Base-by-base conservation (phyloP, 2,113 vertebrate species). In the Morone saxatilis region DNA sequence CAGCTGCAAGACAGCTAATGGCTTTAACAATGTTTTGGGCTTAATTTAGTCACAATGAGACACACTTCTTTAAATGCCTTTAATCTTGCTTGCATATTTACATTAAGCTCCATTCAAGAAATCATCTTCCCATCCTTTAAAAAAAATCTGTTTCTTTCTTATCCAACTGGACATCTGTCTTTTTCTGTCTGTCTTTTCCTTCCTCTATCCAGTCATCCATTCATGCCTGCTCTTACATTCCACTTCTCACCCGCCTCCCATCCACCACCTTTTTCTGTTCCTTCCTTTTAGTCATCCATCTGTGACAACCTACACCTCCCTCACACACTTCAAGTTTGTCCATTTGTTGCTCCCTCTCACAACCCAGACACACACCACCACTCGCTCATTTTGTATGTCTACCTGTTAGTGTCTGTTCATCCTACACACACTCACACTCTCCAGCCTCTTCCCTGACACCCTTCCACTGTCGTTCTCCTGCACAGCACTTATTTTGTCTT, bases 241-340 rank as follows among this genome's bases (percentile, higher is more conserved):
- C 84, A 80, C 69, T 80, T 89, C 88, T 87, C 85, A 75, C 74
- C 59, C 61, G 40, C 90, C 89, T 87, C 76, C 57, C 43, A 69
- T 91, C 67, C 78, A 71, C 78, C 76, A 70, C 63, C 81, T 54
- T 85, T 88, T 84, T 77, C 84, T 87, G 57, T 86, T 87, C 61
- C 75, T 84, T 90, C 88, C 84, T 81, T 82, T 90, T 72, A 84
- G 81, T 87, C 84, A 88, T 92, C 89, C 84, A 84, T 93, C 90
- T 90, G 87, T 94, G 84, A 85, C 83, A 91, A 83, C 83, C 89
- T 86, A 87, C 91, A 88, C 84, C 72, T 88, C 84, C 90, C 53
- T 91, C 84, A 75, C 83, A 86, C 71, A 78, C 76, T 88, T 82
- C 65, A 86, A 77, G 74, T 85, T 82, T 92, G 59, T 78, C 78